Evolutionary conservation across 2,797 vertebrate genomes (phyloP), one percentile per base, ranked within the genome.

Genomic region (Eleutherodactylus coqui): DNA sequence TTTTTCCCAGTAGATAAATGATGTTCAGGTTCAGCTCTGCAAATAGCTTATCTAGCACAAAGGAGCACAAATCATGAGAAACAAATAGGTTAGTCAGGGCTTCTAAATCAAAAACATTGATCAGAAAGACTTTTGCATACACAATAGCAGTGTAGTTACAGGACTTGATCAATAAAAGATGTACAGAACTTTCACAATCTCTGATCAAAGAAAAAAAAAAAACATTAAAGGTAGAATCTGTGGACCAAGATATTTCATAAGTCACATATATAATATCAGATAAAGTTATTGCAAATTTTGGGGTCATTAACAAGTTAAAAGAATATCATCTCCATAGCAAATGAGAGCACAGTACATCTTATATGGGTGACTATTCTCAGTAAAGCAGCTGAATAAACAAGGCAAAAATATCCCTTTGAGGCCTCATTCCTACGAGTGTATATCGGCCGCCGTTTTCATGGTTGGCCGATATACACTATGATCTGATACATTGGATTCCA

Each of bases 21-120:
- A 79, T 78, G 45, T 6, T 21, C 32, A 70, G 3, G 27, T 29
- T 85, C 64, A 27, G 24, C 47, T 11, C 78, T 47, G 60, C 34
- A 85, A 79, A 85, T 70, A 92, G 90, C 92, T 89, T 89, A 72
- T 58, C 91, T 88, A 94, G 88, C 89, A 83, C 86, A 90, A 88
- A 90, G 89, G 75, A 88, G 13, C 76, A 92, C 82, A 84, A 84
- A 67, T 84, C 82, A 84, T 67, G 55, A 60, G 38, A 77, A 84
- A 64, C 55, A 64, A 76, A 84, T 84, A 84, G 70, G 55, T 43
- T 64, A 24, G 55, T 51, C 58, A 67, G 73, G 70, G 75, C 43
- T 75, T 84, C 55, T 84, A 84, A 84, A 84, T 84, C 82, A 76
- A 75, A 84, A 84, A n/a, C 82, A 84, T 84, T 78, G 75, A 79